Base-by-base conservation (phyloP, 1,140 invertebrate species). In the Aradophagus sp. region DNA sequence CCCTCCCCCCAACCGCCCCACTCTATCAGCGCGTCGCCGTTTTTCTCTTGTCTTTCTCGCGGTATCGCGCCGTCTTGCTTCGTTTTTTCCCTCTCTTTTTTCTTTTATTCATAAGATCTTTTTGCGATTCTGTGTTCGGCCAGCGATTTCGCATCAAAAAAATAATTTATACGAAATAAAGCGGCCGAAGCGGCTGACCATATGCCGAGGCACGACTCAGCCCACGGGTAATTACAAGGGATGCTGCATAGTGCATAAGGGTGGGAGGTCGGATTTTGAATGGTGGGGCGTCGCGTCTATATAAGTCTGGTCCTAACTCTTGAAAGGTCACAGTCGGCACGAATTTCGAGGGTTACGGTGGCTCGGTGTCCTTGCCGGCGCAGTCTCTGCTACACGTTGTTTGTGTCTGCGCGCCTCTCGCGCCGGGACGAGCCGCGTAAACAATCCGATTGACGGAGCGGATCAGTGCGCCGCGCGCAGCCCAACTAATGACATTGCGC, bases 221-320 rank as follows among this genome's bases (percentile, higher is more conserved):
- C 74, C 72, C 73, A 77, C 62, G 74, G 79, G 81, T 79, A 83
- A 85, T 84, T 81, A 83, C 78, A 78, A 85, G 83, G 81, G 82
- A 83, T 84, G 82, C 73, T 84, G 71, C 52, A 68, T 45, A 45
- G 52, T 34, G 65, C 20, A 65, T 19, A 50, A 12, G 56, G 45
- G 45, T 45, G 66, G 73, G 78, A 67, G 68, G 68, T 45, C 42
- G 44, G 55, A 35, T n/a, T n/a, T n/a, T n/a, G n/a, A n/a, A n/a
- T 62, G 62, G 80, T 75, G 73, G 81, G 80, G 77, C 50, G 74
- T n/a, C 72, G 63, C 56, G 69, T 58, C 76, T 83, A 83, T 80
- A 84, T 81, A 83, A 83, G 73, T 74, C 75, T 75, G 71, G 66
- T 69, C 65, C 75, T 61, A 42, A 72, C 70, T 65, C 36, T 63